Evolutionary conservation across 2,113 vertebrate species (phyloP), one percentile per base, ranked within the genome.

Genomic region (Calonectris borealis): DNA sequence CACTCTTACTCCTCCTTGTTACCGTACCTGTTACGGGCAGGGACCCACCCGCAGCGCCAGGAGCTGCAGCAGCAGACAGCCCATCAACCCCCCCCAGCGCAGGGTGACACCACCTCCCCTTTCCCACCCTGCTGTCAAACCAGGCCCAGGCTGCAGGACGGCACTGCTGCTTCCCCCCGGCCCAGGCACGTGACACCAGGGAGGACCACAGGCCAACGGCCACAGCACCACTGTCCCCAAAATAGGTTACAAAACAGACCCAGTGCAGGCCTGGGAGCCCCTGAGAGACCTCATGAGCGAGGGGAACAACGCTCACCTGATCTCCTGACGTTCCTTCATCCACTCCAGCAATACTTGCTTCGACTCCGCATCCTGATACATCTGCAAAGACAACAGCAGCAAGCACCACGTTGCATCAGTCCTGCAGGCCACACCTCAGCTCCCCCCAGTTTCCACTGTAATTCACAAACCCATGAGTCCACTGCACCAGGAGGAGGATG

Each of bases 291-390:
- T 38, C 55, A 4, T 2, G 13, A 52, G 18, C 3, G 2, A 84
- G 36, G 26, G 17, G 14, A 2, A 7, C 31, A 60, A 5, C 0
- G 5, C 12, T 96, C 79, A 98, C 98, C 98, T 98, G 91, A 99
- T 97, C 83, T 99, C 98, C 86, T 98, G 97, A 7, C 98, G 96
- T 85, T 99, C 98, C 92, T 98, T 98, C 97, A 98, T 95, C 98
- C 98, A 99, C 75, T 98, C 97, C 14, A 98, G 88, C 77, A 98
- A 94, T 36, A 98, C 98, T 94, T 98, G 98, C 71, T 97, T 96
- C 0, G 98, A 98, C 79, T 99, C 98, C 0, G 97, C 98, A 7
- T 98, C 98, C 93, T 98, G 98, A 90, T 98, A 98, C 90, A 98
- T 98, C 98, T 99, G 92, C 49, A 84, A 86, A 85, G 54, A 48